Percentiles rank a stretch among this genome's conserved stretches.
Evolutionary conservation across 2,888 invertebrate species (phyloP).

Genomic region (Palloptera scutellata): DNA sequence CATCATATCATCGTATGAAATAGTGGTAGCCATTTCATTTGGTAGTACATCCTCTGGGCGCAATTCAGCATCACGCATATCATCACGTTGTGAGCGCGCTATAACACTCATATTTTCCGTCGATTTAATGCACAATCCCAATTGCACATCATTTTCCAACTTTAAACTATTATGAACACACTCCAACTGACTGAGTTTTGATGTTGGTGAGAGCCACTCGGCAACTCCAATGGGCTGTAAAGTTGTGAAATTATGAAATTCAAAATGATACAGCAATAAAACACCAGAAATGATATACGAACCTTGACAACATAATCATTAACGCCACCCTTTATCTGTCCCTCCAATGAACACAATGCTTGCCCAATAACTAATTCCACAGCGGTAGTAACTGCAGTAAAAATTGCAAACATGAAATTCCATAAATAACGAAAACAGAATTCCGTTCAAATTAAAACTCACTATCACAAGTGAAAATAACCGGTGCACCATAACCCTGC

Average conservation of each 20-base stretch:
- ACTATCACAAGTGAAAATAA: constrained; percentile 94
- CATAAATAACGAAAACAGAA: constrained; percentile 6
- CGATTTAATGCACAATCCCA: constrained; percentile 73
- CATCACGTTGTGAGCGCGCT: constrained; percentile 83
- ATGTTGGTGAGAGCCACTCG: constrained; percentile 87
- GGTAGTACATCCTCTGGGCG: constrained; percentile 82
- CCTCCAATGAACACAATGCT: constrained; percentile 82
- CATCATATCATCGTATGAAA: constrained; percentile 83
- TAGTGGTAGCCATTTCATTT: constrained; percentile 75
- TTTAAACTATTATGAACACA: constrained; percentile 94
- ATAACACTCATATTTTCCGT: constrained; percentile 74
- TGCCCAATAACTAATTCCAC: constrained; percentile 87
- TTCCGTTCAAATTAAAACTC: constrained; percentile 40
- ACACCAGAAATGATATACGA: constrained; percentile 7
- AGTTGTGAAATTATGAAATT: constrained; percentile 3
- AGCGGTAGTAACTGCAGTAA: constrained; percentile 78
- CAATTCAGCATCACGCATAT: constrained; percentile 77
- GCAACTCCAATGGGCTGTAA: constrained; percentile 74
- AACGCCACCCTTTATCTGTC: constrained; percentile 72
- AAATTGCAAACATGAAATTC: neutral
- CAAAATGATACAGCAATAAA: constrained; percentile 5
- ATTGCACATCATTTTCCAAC: constrained; percentile 84
- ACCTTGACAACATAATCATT: constrained; percentile 72
- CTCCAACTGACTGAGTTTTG: constrained; percentile 86
- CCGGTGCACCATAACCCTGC: constrained; percentile 69